Base-by-base conservation (phyloP, 2,888 invertebrate genomes). In the Leptinotarsa rubiginosa region DNA sequence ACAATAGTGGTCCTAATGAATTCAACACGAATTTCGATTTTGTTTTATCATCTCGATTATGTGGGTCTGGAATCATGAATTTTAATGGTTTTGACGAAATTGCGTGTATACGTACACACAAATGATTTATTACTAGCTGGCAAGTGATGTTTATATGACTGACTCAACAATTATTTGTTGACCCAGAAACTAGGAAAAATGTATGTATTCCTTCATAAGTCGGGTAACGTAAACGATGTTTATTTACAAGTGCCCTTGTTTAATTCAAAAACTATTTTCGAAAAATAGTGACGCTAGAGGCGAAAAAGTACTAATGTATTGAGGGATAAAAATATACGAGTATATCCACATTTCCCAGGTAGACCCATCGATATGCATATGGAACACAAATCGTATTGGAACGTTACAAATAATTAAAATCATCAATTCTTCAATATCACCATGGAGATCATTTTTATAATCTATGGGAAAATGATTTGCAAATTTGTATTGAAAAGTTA, bases 61-160 rank as follows among this genome's bases (percentile, higher is more conserved):
- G 67, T 67, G 67, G 67, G 67, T 67, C 52, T 49, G 18, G 50
- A 49, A 67, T 16, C 52, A 31, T 65, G 65, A 50, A 67, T 67
- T 67, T 65, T 65, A 65, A 67, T 67, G 50, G 20, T 50, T 25
- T 67, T 67, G 25, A 50, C n/a, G 49, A 52, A 20, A 49, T 50
- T 67, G 22, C 65, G 67, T 49, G 22, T 66, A 22, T 25, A 50
- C n/a, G 50, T 50, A 4, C 50, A 3, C 5, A 49, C 49, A 50
- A 25, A 50, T 67, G 67, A 67, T 67, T 67, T 49, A 67, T 67
- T 49, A 22, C n/a, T 31, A 13, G n/a, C 25, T 67, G 52, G 15
- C n/a, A 41, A 62, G 5, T 41, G n/a, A 31, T 62, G 62, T 62
- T 62, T n/a, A 31, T 62, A 31, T n/a, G n/a, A 62, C 31, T n/a